Percentiles rank a stretch among this genome's conserved stretches.
Evolutionary conservation across 2,797 vertebrate genomes (phyloP).

Genomic region (Sebastes baramenuke): DNA sequence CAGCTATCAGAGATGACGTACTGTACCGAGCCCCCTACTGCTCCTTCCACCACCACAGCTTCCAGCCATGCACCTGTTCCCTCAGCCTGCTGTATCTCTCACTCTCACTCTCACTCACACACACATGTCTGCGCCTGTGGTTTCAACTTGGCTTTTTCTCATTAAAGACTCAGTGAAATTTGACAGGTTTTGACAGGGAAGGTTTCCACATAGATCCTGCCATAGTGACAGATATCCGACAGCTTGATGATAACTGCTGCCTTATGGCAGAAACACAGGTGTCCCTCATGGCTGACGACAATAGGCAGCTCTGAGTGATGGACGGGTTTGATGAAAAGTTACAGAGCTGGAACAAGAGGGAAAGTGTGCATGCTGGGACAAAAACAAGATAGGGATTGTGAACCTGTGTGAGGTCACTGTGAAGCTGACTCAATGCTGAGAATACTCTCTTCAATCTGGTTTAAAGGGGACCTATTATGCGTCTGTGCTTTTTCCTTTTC

Average conservation of each 20-base stretch:
- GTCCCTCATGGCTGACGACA: slow-evolving; percentile 69
- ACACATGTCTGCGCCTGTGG: slow-evolving; percentile 47
- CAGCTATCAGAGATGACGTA: slow-evolving; percentile 73
- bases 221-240: slow-evolving; percentile 73
- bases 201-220: slow-evolving; percentile 72
- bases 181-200: slow-evolving; percentile 77
- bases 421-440: background rate
- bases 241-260: slow-evolving; percentile 72
- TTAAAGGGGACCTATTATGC: background rate
- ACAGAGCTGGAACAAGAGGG: slow-evolving; percentile 46
- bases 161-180: slow-evolving; percentile 78
- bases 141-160: slow-evolving; percentile 79
- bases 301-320: slow-evolving; percentile 62
- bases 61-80: slow-evolving; percentile 84
- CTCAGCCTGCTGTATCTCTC: slow-evolving; percentile 48
- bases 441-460: background rate
- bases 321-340: slow-evolving; percentile 60
- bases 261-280: slow-evolving; percentile 70
- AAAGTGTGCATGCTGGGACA: slow-evolving; percentile 24
- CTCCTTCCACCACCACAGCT: slow-evolving; percentile 74
- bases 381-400: slow-evolving; percentile 6
- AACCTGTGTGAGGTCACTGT: slow-evolving; percentile 37
- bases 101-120: slow-evolving; percentile 15
- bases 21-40: slow-evolving; percentile 67
- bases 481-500: background rate